Evolutionary conservation across 2,113 vertebrate species (phyloP).

Genomic region (Rhegmatorhina hoffmannsi): DNA sequence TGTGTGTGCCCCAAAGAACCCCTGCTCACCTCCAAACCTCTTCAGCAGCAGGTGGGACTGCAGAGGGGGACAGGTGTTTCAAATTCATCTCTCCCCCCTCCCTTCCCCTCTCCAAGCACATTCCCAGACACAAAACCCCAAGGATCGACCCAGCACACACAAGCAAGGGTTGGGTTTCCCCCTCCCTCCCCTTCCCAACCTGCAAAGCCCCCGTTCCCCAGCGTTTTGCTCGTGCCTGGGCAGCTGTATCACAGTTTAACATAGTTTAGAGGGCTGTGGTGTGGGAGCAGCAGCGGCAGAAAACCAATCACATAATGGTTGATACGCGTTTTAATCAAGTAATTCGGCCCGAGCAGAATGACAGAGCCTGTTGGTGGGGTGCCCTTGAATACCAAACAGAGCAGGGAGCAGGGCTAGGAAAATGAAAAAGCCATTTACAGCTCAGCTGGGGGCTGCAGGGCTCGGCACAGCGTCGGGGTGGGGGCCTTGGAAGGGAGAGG

Average conservation of each 20-base stretch:
- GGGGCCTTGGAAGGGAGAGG: not conserved
- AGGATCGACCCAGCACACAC: not conserved
- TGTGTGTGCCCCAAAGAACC: not conserved
- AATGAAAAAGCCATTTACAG: constrained; percentile 82
- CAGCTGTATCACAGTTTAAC: constrained; percentile 73
- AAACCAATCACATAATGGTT: constrained; percentile 76
- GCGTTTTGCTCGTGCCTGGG: not conserved
- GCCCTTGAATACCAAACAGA: constrained; percentile 81
- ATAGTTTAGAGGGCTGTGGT: constrained; percentile 50
- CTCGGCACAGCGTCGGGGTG: constrained; percentile 11
- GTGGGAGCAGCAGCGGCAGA: constrained; percentile 42
- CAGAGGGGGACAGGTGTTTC: not conserved
- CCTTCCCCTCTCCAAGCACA: not conserved
- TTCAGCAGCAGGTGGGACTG: not conserved
- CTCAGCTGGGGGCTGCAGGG: constrained; percentile 76
- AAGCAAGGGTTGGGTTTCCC: not conserved
- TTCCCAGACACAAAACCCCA: not conserved
- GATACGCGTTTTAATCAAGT: constrained; percentile 85
- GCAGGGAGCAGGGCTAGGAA: constrained; percentile 61
- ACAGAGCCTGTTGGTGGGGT: constrained; percentile 49
- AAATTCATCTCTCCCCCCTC: not conserved
- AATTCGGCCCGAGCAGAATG: constrained; percentile 75
- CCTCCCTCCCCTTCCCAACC: not conserved
- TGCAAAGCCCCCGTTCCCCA: not conserved
- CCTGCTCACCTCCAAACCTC: not conserved